Conservation (phyloP, 2,797 vertebrate species). For the Spizella passerina region DNA sequence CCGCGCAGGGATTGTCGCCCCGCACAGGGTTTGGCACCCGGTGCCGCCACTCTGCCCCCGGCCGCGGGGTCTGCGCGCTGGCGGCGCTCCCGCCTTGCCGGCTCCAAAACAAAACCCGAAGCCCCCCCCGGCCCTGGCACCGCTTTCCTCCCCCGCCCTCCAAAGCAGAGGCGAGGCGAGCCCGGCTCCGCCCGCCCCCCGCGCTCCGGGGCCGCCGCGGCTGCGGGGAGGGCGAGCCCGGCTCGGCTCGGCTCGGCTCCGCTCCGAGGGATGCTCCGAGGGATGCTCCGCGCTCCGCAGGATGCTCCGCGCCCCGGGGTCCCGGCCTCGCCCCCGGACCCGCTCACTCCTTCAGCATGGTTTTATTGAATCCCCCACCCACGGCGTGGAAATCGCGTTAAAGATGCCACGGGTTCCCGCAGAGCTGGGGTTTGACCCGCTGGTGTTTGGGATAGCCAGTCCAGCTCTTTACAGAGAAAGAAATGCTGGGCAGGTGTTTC, state of each 20-base stretch:
- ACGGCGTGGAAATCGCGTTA: neutral
- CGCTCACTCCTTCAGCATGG: neutral
- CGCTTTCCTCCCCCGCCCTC: conserved; percentile 6
- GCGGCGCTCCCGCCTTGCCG: neutral
- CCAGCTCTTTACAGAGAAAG: neutral
- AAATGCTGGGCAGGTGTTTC: neutral
- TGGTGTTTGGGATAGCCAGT: neutral
- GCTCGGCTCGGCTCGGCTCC: neutral
- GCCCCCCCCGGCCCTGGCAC: neutral
- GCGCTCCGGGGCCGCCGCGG: neutral
- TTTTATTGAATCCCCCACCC: neutral
- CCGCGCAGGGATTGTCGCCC: neutral
- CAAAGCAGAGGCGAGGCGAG: conserved; percentile 25
- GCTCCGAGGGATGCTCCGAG: neutral
- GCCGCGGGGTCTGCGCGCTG: neutral
- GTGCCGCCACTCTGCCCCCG: neutral
- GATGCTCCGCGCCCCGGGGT: neutral
- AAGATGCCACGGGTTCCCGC: neutral
- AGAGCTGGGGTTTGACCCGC: neutral
- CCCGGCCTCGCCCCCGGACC: neutral
- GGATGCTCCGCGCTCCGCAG: neutral
- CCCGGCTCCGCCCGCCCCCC: conserved; percentile 37
- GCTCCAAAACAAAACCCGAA: neutral
- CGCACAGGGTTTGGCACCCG: neutral
- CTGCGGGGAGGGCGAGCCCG: neutral